Conservation (phyloP, 2,888 invertebrate genomes). For the Cyclophora albipunctata region DNA sequence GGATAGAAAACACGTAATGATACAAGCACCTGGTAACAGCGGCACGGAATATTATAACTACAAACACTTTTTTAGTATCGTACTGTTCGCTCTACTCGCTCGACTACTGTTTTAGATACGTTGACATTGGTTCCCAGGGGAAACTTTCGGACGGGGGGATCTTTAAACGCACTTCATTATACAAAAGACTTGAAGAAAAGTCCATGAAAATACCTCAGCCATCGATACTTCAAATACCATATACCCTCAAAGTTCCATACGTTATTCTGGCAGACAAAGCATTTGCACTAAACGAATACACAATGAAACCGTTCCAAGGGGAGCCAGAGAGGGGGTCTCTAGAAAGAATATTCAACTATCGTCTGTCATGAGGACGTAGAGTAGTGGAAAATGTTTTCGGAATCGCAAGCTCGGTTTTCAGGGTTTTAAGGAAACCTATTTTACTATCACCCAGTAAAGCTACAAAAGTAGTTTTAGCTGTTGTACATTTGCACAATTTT, state of each 20-base stretch:
- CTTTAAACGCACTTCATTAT: not conserved
- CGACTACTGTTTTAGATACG: too few species aligned
- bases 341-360: not conserved
- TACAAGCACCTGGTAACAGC: too few species aligned
- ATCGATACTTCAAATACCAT: slow-evolving; percentile 13
- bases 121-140: too few species aligned
- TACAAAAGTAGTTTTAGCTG: slow-evolving; percentile 9
- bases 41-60: too few species aligned
- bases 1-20: too few species aligned
- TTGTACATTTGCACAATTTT: slow-evolving; percentile 10
- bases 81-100: too few species aligned
- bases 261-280: slow-evolving; percentile 20
- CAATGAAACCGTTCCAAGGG: slow-evolving; percentile 19
- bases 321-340: slow-evolving; percentile 10
- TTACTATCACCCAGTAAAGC: slow-evolving; percentile 9
- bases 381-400: slow-evolving; percentile 7
- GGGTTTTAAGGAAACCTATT: too few species aligned
- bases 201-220: slow-evolving; percentile 5
- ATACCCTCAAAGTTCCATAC: slow-evolving; percentile 17
- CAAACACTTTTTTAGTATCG: too few species aligned
- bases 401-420: not conserved
- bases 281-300: slow-evolving; percentile 19
- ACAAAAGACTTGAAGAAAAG: slow-evolving; percentile 6
- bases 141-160: too few species aligned
- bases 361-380: slow-evolving; percentile 2